Percentiles rank a stretch among this genome's conserved stretches.
Evolutionary conservation across 2,888 invertebrate genomes (phyloP).

Genomic region (Caenorhabditis panamensis): DNA sequence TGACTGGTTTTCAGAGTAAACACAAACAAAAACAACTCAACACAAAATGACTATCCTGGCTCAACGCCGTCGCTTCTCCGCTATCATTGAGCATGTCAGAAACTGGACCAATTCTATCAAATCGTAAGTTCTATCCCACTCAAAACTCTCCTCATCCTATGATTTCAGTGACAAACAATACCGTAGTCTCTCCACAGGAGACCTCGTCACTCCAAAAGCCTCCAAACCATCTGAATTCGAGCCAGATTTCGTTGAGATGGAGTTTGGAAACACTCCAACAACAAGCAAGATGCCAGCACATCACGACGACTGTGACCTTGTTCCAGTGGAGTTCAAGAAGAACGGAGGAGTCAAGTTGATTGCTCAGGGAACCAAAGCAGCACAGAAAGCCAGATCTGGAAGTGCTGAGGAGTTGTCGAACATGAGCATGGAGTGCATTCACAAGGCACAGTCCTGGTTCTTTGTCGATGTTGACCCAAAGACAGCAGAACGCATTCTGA

Average conservation of each 20-base stretch:
- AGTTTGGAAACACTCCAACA: conserved; percentile 54
- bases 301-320: conserved; percentile 67
- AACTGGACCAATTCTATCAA: conserved; percentile 38
- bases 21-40: neutral
- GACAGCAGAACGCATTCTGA: conserved; percentile 63
- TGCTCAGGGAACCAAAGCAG: conserved; percentile 46
- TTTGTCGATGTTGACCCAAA: conserved; percentile 57
- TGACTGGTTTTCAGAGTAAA: neutral
- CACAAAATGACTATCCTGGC: conserved; percentile 43
- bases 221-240: conserved; percentile 28
- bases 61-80: conserved; percentile 47
- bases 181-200: conserved; percentile 66
- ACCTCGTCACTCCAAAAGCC: conserved; percentile 30
- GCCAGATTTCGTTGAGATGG: conserved; percentile 60
- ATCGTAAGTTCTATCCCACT: conserved; percentile 21
- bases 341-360: conserved; percentile 44
- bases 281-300: conserved; percentile 59
- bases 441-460: conserved; percentile 68
- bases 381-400: conserved; percentile 28
- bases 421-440: conserved; percentile 48
- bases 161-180: conserved; percentile 52
- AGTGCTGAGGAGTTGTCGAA: conserved; percentile 46
- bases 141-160: neutral
- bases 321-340: conserved; percentile 63
- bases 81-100: conserved; percentile 27